Evolutionary conservation across 2,797 vertebrate species (phyloP).

Genomic region (Petrocephalus schoutedeni): DNA sequence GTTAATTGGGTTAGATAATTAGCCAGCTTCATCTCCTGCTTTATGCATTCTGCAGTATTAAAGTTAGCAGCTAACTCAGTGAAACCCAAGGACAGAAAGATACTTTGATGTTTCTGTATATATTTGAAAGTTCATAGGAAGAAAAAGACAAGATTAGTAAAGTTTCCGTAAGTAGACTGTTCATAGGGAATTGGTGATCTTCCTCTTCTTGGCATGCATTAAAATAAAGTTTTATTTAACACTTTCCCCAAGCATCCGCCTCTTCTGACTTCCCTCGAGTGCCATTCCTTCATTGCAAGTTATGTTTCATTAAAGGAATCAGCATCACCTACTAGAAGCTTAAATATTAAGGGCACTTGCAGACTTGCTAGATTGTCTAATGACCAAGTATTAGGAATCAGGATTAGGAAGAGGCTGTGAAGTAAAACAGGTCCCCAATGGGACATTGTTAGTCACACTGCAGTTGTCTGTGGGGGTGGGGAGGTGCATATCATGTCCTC

Average conservation of each 20-base stretch:
- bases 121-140: background rate
- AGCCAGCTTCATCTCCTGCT: background rate
- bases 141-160: background rate
- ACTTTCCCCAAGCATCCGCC: background rate
- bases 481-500: background rate
- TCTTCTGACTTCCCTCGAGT: background rate
- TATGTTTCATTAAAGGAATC: background rate
- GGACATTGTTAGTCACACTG: background rate
- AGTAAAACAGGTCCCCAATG: background rate
- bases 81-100: background rate
- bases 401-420: background rate
- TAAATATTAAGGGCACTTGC: background rate
- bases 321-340: background rate
- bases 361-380: background rate
- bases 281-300: background rate
- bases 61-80: conserved; percentile 5
- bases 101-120: background rate
- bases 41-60: background rate
- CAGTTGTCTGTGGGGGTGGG: background rate
- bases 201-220: background rate
- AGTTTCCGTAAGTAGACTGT: background rate
- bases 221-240: background rate
- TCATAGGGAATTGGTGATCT: background rate
- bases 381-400: background rate
- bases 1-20: background rate